Base-by-base conservation (phyloP, 2,113 vertebrate species). In the Corvus cornix region DNA sequence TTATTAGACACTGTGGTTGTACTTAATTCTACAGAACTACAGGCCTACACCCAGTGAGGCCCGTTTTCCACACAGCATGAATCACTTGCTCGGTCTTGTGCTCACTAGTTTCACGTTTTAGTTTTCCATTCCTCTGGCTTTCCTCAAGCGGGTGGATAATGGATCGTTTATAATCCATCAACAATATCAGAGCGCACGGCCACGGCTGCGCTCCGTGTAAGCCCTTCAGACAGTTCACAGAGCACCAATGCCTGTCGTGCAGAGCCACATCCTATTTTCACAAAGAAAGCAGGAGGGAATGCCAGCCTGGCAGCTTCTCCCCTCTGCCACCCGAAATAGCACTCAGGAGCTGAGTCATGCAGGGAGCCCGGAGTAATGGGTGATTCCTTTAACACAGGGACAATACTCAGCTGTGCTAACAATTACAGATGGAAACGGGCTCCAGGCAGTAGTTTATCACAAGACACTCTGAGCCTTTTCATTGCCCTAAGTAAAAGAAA, bases 61-160 rank as follows among this genome's bases (percentile, higher is more conserved):
- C 64, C 26, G 1, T 96, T 96, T 94, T 95, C 89, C 86, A 70
- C 76, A 16, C 56, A 52, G 80, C 56, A 46, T 91, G 93, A 96
- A 89, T 95, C 68, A 81, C 92, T 84, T 56, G 73, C 83, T 86
- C 1, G 0, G 16, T 60, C 91, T 52, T 84, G 59, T 67, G 64
- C 82, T 93, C 75, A 1, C 68, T 33, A 55, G 46, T 64, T 94
- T 93, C 83, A 56, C 22, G 15, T 84, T 94, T 81, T 64, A 30
- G 69, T 86, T 97, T 94, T 95, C 92, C 92, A 49, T 46, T 86
- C 73, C 88, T 74, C 90, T 92, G 95, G 66, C 79, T 93, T 76
- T 84, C 44, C 83, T 94, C 68, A 27, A 1, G 33, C 0, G 4
- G 87, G 58, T 84, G 92, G 64, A 59, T 72, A 88, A 92, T 68